Evolutionary conservation across 1,140 invertebrate genomes (phyloP).

Genomic region (Temnothorax longispinosus): DNA sequence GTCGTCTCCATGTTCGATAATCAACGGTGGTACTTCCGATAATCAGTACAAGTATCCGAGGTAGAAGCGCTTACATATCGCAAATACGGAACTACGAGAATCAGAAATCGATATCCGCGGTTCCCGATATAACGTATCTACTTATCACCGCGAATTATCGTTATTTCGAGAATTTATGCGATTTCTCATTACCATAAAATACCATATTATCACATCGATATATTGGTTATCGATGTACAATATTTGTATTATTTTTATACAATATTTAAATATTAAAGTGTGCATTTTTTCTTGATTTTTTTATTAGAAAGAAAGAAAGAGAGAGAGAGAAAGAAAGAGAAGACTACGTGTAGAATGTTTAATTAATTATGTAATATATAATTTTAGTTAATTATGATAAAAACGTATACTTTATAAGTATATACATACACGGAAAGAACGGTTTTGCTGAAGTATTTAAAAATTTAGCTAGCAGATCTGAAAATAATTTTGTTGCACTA

Average conservation of each 20-base stretch:
- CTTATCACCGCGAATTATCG: constrained; percentile 40
- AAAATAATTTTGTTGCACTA: too few relatives aligned
- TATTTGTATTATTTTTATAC: neutral
- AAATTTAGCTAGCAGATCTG: too few relatives aligned
- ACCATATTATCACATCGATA: neutral
- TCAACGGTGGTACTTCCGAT: constrained; percentile 63
- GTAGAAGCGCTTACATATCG: constrained; percentile 51
- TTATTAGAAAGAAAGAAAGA: neutral
- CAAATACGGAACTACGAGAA: constrained; percentile 44
- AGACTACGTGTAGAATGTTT: neutral
- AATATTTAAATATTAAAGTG: neutral
- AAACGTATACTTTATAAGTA: neutral
- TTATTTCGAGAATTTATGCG: constrained; percentile 36
- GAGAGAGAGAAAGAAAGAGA: neutral
- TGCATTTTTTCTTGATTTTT: neutral
- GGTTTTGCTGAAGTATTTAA: too few relatives aligned
- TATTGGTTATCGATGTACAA: neutral
- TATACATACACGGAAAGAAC: neutral
- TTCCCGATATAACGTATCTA: constrained; percentile 36
- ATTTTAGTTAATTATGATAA: neutral
- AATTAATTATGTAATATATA: neutral
- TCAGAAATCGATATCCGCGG: constrained; percentile 51
- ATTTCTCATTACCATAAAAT: constrained; percentile 40
- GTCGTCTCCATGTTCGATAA: constrained; percentile 60
- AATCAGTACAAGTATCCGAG: constrained; percentile 65